Conservation (phyloP, 2,797 vertebrate species). For the Scyliorhinus canicula region DNA sequence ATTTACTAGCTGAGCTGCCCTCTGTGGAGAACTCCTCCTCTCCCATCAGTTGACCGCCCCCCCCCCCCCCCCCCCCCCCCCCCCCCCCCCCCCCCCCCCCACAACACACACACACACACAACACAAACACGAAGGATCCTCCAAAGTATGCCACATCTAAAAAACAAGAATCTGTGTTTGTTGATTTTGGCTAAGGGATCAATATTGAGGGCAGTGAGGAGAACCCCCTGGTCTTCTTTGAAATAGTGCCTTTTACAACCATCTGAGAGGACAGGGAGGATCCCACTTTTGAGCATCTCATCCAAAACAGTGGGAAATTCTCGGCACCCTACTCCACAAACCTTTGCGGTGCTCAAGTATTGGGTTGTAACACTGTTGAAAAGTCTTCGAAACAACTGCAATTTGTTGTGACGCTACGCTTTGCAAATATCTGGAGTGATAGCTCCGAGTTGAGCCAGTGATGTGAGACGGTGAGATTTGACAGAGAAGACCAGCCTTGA, state of each 20-base stretch:
- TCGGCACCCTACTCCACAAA: too few relatives aligned
- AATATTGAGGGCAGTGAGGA: not conserved
- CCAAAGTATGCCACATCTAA: not conserved
- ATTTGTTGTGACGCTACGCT: too few relatives aligned
- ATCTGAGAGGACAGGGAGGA: too few relatives aligned
- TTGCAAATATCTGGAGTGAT: not conserved
- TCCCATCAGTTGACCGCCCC: too few relatives aligned
- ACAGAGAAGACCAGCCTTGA: not conserved
- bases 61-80: too few relatives aligned
- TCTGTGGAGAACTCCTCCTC: too few relatives aligned
- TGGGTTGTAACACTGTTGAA: not conserved
- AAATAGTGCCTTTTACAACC: not conserved
- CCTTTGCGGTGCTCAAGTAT: too few relatives aligned
- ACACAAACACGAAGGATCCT: too few relatives aligned
- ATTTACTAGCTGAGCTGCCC: too few relatives aligned
- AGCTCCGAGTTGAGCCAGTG: not conserved
- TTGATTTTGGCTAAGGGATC: not conserved
- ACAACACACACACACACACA: too few relatives aligned
- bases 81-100: too few relatives aligned
- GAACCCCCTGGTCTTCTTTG: not conserved
- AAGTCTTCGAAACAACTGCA: not conserved
- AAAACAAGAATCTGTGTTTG: not conserved
- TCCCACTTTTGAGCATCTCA: too few relatives aligned
- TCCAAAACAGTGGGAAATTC: not conserved
- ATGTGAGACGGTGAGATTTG: not conserved